Evolutionary conservation across 2,888 invertebrate genomes (phyloP), one percentile per base, ranked within the genome.

Genomic region (Sussaba pulchella): DNA sequence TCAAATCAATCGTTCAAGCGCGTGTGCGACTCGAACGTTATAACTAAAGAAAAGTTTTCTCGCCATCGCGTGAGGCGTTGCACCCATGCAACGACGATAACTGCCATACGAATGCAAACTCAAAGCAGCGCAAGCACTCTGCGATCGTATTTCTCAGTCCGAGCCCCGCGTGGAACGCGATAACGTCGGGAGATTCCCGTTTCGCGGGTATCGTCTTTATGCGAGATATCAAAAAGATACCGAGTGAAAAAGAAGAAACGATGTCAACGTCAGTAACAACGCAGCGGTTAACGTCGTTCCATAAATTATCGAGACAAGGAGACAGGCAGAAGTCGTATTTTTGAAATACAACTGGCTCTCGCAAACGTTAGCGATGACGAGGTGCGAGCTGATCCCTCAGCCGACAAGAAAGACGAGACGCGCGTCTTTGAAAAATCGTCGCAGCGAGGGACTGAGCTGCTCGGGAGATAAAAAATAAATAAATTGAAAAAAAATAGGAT

Each of bases 101-200:
- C n/a, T n/a, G n/a, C n/a, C n/a, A n/a, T n/a, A n/a, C n/a, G n/a
- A n/a, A n/a, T n/a, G n/a, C n/a, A n/a, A n/a, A n/a, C n/a, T n/a
- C n/a, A n/a, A n/a, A n/a, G 31, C 14, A 19, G 0, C 54, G 19
- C 24, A 19, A 19, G 1, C 12, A 14, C 2, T 31, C 59, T 67
- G 39, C 26, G 64, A 74, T 79, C 64, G 41, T 64, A 64, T 74
- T 79, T 74, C 70, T 73, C 39, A 39, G 41, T 24, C 21, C 5
- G 57, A 70, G 67, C 73, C 47, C 50, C 31, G 39, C 50, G 67
- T 39, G 41, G 14, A 63, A 78, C 31, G 24, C 50, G 78, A 73
- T 70, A 76, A 76, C 64, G 26, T 43, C 12, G 10, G 47, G 50
- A 57, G 74, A 79, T 79, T 74, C 59, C 50, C 67, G 36, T 70